Base-by-base conservation (phyloP, 2,797 vertebrate genomes). In the Sebastolobus altivelis region DNA sequence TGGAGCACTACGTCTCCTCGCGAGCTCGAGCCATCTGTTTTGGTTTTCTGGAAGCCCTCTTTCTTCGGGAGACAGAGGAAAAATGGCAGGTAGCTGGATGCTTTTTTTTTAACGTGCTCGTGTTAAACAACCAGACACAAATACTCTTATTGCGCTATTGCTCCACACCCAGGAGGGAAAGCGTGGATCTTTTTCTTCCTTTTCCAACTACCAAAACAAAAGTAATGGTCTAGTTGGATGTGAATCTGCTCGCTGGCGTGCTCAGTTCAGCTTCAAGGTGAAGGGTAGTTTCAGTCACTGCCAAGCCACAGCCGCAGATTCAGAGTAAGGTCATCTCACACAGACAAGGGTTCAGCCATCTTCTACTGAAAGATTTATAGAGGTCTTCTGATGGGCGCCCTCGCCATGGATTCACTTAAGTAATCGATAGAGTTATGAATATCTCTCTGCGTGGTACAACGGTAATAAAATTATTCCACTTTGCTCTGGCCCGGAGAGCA, bases 351-450 rank as follows among this genome's bases (percentile, higher is more conserved):
- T 29, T 81, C 78, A 54, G 70, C 65, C 70, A 74, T 82, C 22
- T 38, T 71, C 61, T 56, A 38, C 75, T 71, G 22, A 67, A 59
- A 72, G 75, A 83, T 85, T 81, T 72, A 89, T 77, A 59, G 74
- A 89, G 79, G 75, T 78, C 71, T 22, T 77, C 60, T 82, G 75
- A 84, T 81, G 59, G 77, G 25, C 12, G 65, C 52, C 77, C 79
- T 87, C 56, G 5, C 65, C 33, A n/a, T 58, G 65, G 80, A 92
- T 79, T 82, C 85, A 90, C 72, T 91, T 85, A 82, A 86, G 68
- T 33, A 69, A 93, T 93, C 87, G 52, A 93, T 91, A 82, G 31
- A 18, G 75, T 82, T 91, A 82, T 88, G 87, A 89, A 90, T 86
- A 90, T 85, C 77, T 83, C 76, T 75, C 18, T 52, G 65, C 49